Conservation (phyloP, 35 echinoderm and acorn worm species). For the Ophioderma brevispina region DNA sequence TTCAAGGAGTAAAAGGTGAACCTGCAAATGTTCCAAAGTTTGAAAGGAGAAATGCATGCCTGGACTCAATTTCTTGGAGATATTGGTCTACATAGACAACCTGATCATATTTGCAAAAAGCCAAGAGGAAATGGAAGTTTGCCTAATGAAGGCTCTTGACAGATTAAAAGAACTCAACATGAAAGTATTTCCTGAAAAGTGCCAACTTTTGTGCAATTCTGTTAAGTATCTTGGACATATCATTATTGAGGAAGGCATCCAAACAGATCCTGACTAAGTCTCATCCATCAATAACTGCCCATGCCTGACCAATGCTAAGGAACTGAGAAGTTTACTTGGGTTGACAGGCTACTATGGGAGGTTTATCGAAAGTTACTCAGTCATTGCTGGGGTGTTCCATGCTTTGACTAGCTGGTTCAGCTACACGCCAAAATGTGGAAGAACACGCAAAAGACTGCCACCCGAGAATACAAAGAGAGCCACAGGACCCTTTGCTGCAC, state of each 20-base stretch:
- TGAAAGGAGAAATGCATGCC: constrained; percentile 36
- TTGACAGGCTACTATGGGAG: constrained; percentile 66
- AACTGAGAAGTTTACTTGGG: constrained; percentile 58
- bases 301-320: constrained; percentile 22
- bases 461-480: background rate
- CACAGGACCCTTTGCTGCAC: background rate
- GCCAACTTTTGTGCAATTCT: constrained; percentile 51
- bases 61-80: constrained; percentile 27
- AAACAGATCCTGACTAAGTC: constrained; percentile 52
- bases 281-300: constrained; percentile 34
- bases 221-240: constrained; percentile 65
- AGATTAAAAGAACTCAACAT: constrained; percentile 33
- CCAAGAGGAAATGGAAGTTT: constrained; percentile 41
- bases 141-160: constrained; percentile 47
- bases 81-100: constrained; percentile 38
- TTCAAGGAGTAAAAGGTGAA: constrained; percentile 58
- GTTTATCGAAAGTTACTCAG: constrained; percentile 61
- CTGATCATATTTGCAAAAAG: constrained; percentile 23
- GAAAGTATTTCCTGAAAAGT: constrained; percentile 62
- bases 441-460: background rate
- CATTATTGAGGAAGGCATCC: background rate
- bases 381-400: constrained; percentile 47
- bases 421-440: background rate
- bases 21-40: constrained; percentile 43
- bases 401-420: background rate